phyloP scores from a whole-genome alignment of 2,888 invertebrate species.

The Phytoseiulus persimilis region DNA sequence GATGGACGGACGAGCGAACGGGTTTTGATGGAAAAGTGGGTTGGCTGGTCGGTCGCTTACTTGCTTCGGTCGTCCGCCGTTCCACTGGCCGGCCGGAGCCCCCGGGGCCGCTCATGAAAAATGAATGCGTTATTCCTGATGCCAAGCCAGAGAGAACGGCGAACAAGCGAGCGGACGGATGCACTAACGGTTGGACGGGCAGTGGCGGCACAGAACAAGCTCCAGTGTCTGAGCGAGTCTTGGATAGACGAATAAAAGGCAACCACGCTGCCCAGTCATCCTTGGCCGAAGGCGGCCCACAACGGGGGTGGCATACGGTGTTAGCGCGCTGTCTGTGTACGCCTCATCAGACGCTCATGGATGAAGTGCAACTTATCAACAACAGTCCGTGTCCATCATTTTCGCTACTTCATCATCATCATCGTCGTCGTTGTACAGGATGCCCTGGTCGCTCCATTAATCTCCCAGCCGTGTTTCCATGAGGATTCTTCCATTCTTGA shows the following conservation, averaged over 20 bases:
- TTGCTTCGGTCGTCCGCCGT: not conserved
- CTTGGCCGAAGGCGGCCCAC: not conserved
- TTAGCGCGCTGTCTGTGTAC: not conserved
- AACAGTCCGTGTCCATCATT: not conserved
- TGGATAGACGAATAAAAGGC: not conserved
- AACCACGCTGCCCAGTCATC: not conserved
- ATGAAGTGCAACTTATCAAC: not conserved
- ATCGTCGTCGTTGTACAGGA: not conserved
- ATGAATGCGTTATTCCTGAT: conserved; percentile 5
- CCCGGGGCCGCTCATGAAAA: not conserved
- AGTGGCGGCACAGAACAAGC: not conserved
- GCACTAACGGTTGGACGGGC: not conserved
- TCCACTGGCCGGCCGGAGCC: not conserved
- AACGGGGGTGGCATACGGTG: not conserved
- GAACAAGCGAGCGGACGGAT: not conserved
- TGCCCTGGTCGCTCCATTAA: not conserved
- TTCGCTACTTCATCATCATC: not conserved
- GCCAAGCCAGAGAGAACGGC: not conserved
- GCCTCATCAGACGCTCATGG: not conserved
- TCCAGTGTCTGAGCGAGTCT: not conserved
- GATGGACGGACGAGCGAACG: not conserved
- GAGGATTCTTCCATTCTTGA: no score
- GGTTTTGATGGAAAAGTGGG: conserved; percentile 5
- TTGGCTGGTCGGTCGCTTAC: not conserved
- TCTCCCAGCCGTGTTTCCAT: not conserved